Evolutionary conservation across 2,797 vertebrate species (phyloP), one percentile per base, ranked within the genome.

Genomic region (Smutsia gigantea): DNA sequence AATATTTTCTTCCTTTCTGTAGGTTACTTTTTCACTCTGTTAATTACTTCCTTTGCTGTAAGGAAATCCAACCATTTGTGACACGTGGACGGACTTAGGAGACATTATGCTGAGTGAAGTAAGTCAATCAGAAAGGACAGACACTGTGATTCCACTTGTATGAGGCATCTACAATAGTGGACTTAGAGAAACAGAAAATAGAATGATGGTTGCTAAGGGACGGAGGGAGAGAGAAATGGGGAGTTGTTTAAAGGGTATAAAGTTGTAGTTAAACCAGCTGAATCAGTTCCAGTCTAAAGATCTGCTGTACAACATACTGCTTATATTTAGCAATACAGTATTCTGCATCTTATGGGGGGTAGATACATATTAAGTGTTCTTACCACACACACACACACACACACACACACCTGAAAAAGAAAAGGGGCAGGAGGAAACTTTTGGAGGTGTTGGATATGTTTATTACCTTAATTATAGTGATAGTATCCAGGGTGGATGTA

Each of bases 251-350:
- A 5, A 11, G 19, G 10, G 19, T 19, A 29, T 14, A 51, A 23
- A 49, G 49, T 21, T n/a, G 7, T 19, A 14, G 15, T 8, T 51
- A 59, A 1, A 31, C 5, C 0, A 61, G 69, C n/a, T 18, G 15
- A 42, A 39, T 27, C 15, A 8, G 57, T 53, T n/a, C n/a, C 0
- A 34, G 14, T n/a, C 27, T 1, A 34, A 10, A 61, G n/a, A 15
- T 25, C 27, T 25, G 5, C 53, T 61, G 13, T 2, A 14, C n/a
- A 27, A 5, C 10, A 7, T 1, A 7, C 23, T 11, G 5, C 14
- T 10, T 31, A 2, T 1, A 59, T 51, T n/a, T 59, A 59, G 18
- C 27, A 23, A 5, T 7, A 34, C 1, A 39, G 39, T 39, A 34
- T 5, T 4, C 2, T 46, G 8, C 23, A 31, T 46, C 46, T 46